Conservation (phyloP, 2,888 invertebrate species). For the Philhelius pedissequus region DNA sequence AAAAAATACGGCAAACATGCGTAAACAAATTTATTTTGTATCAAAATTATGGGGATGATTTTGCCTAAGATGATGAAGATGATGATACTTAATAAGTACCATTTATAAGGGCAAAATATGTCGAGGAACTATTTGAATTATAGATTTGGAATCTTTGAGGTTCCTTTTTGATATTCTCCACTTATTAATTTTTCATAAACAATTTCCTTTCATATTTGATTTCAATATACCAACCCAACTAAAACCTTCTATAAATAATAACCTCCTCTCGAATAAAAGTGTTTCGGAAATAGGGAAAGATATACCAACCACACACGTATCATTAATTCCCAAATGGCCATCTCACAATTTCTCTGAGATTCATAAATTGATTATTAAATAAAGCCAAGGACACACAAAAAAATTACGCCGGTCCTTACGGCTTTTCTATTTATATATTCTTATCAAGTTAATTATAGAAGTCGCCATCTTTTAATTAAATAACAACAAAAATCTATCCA, state of each 20-base stretch:
- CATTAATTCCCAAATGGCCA: background rate
- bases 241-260: background rate
- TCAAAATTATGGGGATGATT: no score
- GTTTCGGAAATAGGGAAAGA: background rate
- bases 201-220: background rate
- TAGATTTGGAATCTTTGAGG: background rate
- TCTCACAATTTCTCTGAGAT: background rate
- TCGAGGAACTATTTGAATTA: background rate
- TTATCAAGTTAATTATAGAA: background rate
- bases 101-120: background rate
- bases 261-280: background rate
- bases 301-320: background rate
- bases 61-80: no score
- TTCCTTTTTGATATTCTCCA: background rate
- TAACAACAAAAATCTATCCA: background rate
- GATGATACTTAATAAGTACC: no score
- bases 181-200: background rate
- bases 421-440: background rate
- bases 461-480: background rate
- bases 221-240: no score
- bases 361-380: conserved; percentile 14
- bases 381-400: background rate
- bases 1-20: no score
- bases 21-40: no score
- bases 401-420: background rate